Conservation (phyloP, 2,888 invertebrate species). For the Tuta absoluta region DNA sequence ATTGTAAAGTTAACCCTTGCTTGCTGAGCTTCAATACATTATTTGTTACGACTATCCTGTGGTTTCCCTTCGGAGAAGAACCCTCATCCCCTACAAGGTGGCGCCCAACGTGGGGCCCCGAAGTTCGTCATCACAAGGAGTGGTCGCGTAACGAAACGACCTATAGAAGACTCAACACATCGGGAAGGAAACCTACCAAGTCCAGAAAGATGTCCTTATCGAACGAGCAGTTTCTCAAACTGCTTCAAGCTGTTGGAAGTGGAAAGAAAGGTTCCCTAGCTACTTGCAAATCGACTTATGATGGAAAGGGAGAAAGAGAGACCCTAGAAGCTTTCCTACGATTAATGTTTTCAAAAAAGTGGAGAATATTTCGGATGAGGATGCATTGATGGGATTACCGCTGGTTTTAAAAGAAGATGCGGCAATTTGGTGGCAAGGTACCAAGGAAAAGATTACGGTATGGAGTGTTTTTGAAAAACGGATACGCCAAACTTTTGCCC, state of each 20-base stretch:
- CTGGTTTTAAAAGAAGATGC: slow-evolving; percentile 33
- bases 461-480: slow-evolving; percentile 33
- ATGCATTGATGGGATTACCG: slow-evolving; percentile 30
- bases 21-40: too few species aligned
- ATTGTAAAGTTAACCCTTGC: too few species aligned
- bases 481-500: slow-evolving; percentile 31
- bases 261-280: slow-evolving; percentile 8
- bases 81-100: too few species aligned
- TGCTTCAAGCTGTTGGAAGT: background rate
- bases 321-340: slow-evolving; percentile 30
- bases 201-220: background rate
- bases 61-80: too few species aligned
- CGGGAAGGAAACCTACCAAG: background rate
- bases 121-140: too few species aligned
- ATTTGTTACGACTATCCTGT: too few species aligned
- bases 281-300: slow-evolving; percentile 19
- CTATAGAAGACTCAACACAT: background rate
- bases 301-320: slow-evolving; percentile 25
- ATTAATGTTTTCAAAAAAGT: slow-evolving; percentile 26
- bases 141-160: slow-evolving; percentile 4
- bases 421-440: slow-evolving; percentile 34
- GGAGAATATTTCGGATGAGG: slow-evolving; percentile 28
- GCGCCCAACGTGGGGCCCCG: too few species aligned
- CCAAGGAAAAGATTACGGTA: slow-evolving; percentile 27
- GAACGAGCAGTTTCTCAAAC: background rate